These are phyloP conservation scores for Antechinus flavipes DNA, from an alignment of 2,113 vertebrate species.

Conservation along the genomic window DNA sequence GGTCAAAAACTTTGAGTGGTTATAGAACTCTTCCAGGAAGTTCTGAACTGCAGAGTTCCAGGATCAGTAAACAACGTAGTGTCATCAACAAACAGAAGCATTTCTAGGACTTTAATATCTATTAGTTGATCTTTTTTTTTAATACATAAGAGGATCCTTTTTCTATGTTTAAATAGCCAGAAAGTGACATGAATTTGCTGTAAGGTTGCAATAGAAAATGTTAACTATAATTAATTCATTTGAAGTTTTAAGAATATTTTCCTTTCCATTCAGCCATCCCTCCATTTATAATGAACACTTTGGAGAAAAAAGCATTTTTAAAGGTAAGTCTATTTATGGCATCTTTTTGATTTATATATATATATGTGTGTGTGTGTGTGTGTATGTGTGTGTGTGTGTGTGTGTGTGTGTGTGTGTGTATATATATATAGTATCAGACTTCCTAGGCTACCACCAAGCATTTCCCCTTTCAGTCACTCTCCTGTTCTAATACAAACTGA, in stretches of 20 bases:
- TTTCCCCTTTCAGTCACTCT: background rate
- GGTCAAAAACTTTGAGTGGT: background rate
- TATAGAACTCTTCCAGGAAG: background rate
- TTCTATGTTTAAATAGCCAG: background rate
- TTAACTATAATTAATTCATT: constrained; percentile 1
- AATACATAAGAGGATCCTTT: background rate
- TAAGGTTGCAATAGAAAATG: background rate
- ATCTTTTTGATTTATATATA: no score
- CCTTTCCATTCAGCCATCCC: constrained; percentile 91
- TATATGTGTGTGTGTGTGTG: no score
- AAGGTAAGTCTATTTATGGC: constrained; percentile 86
- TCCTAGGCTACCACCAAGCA: background rate
- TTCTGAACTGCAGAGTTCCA: background rate
- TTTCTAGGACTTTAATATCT: background rate
- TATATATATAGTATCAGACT: background rate
- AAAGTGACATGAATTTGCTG: background rate
- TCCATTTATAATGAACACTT: constrained; percentile 96
- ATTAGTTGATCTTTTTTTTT: background rate
- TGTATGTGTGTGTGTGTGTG: no score
- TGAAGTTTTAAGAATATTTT: constrained; percentile 18
- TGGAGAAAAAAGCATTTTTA: constrained; percentile 98
- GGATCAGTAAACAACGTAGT: background rate
- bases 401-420: no score
- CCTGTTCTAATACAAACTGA: background rate
- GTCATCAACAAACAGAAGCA: background rate